A percentile compares a stretch with the other conserved stretches of the same genome.
phyloP scores from a whole-genome alignment of 2,113 vertebrate species.

The Pelodiscus sinensis region DNA sequence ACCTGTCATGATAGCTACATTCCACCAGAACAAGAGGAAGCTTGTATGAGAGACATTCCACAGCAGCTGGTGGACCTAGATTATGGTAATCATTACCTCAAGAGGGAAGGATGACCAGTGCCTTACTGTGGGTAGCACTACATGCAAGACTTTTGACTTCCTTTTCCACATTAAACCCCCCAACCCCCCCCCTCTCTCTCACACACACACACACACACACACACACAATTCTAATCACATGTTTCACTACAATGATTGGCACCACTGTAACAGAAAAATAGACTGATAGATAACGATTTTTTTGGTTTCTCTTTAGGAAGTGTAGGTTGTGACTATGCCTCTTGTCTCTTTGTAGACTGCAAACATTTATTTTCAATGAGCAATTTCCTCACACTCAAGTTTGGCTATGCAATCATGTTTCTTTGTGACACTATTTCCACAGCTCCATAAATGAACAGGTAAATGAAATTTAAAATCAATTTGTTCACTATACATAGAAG shows the following conservation, averaged over 20 bases:
- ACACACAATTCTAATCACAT: not conserved
- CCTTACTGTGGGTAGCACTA: not conserved
- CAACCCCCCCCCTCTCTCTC: not conserved
- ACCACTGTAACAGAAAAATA: slow-evolving; percentile 10
- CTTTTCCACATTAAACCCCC: not conserved
- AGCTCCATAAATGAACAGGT: not conserved
- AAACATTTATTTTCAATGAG: not conserved
- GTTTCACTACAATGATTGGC: not conserved
- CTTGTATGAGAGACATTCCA: not conserved
- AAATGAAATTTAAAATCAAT: not conserved
- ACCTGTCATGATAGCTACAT: not conserved
- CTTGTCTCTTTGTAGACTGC: not conserved
- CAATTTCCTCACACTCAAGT: slow-evolving; percentile 3
- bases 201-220: too few species aligned
- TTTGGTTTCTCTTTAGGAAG: not conserved
- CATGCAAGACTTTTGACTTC: not conserved
- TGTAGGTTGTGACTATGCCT: not conserved
- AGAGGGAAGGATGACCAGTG: not conserved
- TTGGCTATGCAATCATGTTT: slow-evolving; percentile 15
- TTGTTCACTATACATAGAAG: not conserved
- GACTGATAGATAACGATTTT: too few species aligned
- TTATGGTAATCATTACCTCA: not conserved
- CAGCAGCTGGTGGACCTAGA: not conserved
- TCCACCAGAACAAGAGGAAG: not conserved
- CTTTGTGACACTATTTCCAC: not conserved